phyloP scores from a whole-genome alignment of 2,797 vertebrate genomes.

The Coluber constrictor region DNA sequence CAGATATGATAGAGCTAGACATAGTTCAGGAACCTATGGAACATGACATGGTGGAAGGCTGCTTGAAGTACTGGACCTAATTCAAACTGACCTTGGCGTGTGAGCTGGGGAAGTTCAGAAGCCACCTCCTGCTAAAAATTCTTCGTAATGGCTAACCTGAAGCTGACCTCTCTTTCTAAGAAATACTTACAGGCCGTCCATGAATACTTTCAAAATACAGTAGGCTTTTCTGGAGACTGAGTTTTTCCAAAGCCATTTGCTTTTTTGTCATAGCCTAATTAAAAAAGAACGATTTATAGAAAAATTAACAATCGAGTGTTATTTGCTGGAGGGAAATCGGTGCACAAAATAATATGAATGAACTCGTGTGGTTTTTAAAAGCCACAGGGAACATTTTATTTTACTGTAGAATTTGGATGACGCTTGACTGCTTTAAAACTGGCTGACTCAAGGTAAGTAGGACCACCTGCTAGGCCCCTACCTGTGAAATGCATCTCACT shows the following conservation, averaged over 20 bases:
- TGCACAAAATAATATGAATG: neutral
- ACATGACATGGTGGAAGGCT: neutral
- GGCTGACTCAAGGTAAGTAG: neutral
- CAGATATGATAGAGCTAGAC: neutral
- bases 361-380: neutral
- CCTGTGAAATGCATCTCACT: neutral
- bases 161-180: slow-evolving; percentile 42
- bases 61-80: neutral
- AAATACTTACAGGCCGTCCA: slow-evolving; percentile 74
- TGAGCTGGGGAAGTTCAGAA: slow-evolving; percentile 11
- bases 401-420: neutral
- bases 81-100: neutral
- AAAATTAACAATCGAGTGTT: slow-evolving; percentile 38
- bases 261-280: slow-evolving; percentile 81
- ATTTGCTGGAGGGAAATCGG: slow-evolving; percentile 17
- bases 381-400: neutral
- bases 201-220: slow-evolving; percentile 82
- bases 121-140: slow-evolving; percentile 10
- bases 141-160: slow-evolving; percentile 21
- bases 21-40: neutral
- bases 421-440: too few relatives aligned
- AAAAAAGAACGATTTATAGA: slow-evolving; percentile 57
- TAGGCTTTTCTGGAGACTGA: slow-evolving; percentile 82
- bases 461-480: neutral
- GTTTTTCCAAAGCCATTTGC: slow-evolving; percentile 82